Evolutionary conservation across 2,113 vertebrate genomes (phyloP).

Genomic region (Rallus limicola): DNA sequence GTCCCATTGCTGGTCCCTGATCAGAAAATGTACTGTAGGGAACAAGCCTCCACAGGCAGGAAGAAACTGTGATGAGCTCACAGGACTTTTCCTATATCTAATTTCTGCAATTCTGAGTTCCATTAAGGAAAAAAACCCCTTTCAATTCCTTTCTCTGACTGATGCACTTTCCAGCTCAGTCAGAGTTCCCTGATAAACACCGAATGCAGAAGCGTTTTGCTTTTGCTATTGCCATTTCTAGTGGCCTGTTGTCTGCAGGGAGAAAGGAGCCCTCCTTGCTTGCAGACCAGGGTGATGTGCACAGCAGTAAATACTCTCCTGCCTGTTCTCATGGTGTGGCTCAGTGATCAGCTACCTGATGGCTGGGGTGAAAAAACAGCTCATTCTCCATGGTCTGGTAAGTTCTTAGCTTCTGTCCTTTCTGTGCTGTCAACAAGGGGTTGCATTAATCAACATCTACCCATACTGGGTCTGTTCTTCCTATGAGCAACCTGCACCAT

Average conservation of each 20-base stretch:
- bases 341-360: background rate
- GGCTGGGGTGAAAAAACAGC: background rate
- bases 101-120: slow-evolving; percentile 15
- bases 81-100: slow-evolving; percentile 36
- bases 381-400: background rate
- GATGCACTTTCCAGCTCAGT: background rate
- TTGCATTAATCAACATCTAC: background rate
- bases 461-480: background rate
- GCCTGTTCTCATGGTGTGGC: background rate
- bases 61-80: slow-evolving; percentile 1
- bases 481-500: background rate
- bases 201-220: background rate
- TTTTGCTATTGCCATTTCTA: background rate
- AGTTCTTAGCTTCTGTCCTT: background rate
- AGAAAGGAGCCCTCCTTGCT: background rate
- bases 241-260: background rate
- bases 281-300: background rate
- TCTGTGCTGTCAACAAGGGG: background rate
- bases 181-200: background rate
- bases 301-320: background rate
- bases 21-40: background rate
- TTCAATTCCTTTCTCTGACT: background rate
- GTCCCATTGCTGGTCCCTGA: background rate
- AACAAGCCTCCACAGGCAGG: background rate
- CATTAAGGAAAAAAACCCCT: slow-evolving; percentile 26